phyloP scores from a whole-genome alignment of 2,113 vertebrate genomes.

The Menidia beryllina region DNA sequence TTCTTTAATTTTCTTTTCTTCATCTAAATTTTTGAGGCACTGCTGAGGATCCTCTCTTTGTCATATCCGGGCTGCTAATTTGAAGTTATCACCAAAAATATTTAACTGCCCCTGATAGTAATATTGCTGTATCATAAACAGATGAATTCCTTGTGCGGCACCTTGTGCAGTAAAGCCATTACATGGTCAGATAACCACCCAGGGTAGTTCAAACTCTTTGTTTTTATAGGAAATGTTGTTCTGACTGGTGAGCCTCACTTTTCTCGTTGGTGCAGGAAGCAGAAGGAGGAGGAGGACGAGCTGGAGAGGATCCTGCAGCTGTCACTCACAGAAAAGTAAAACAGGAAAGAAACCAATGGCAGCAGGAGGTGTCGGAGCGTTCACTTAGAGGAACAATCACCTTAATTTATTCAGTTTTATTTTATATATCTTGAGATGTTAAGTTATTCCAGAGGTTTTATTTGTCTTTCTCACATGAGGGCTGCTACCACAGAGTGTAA shows the following conservation, averaged over 20 bases:
- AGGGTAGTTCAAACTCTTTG: neutral
- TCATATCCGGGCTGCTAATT: too few relatives aligned
- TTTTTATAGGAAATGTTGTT: neutral
- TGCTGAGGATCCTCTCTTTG: too few relatives aligned
- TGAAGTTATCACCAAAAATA: too few relatives aligned
- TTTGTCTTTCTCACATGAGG: constrained; percentile 66
- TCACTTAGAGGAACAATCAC: constrained; percentile 59
- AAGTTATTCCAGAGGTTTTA: constrained; percentile 80
- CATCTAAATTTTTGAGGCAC: too few relatives aligned
- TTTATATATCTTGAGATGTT: constrained; percentile 74
- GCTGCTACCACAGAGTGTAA: constrained; percentile 59
- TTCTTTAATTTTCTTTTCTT: too few relatives aligned
- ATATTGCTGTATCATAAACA: too few relatives aligned
- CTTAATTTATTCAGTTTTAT: constrained; percentile 78
- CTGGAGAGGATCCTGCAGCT: constrained; percentile 90
- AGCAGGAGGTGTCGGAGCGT: constrained; percentile 28
- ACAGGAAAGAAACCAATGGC: constrained; percentile 44
- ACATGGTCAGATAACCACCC: neutral
- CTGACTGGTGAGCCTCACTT: neutral
- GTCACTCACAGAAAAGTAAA: constrained; percentile 93
- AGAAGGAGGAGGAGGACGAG: constrained; percentile 88
- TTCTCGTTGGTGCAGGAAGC: constrained; percentile 62
- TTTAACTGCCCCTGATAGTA: too few relatives aligned
- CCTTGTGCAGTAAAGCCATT: too few relatives aligned
- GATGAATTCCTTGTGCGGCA: too few relatives aligned